Conservation (phyloP, 1,140 invertebrate species). For the Monomorium pharaonis region DNA sequence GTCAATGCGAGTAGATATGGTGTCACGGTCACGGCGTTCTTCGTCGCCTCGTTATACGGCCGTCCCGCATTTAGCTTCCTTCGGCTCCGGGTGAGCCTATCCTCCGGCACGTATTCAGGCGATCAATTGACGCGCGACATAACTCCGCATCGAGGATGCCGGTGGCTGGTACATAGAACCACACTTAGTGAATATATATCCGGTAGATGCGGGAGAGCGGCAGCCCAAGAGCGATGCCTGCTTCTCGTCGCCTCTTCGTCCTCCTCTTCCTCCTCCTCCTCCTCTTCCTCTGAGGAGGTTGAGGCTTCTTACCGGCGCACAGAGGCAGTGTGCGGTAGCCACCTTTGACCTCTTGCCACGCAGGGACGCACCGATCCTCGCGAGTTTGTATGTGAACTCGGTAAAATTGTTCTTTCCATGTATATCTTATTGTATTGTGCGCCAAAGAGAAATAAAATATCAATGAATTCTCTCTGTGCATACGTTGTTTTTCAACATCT, state of each 20-base stretch:
- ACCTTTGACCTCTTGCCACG: conserved; percentile 70
- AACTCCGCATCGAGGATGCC: conserved; percentile 74
- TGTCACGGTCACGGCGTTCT: conserved; percentile 3
- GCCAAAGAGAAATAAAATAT: background rate
- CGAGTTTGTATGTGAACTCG: conserved; percentile 48
- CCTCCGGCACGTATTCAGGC: conserved; percentile 63
- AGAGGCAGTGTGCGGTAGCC: conserved; percentile 65
- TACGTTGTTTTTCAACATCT: too few relatives aligned
- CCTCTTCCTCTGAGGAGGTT: conserved; percentile 44
- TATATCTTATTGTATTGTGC: background rate
- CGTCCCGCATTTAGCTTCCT: conserved; percentile 48
- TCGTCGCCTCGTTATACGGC: conserved; percentile 35
- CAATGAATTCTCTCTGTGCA: background rate
- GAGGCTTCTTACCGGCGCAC: conserved; percentile 64
- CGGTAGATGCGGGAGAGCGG: conserved; percentile 53
- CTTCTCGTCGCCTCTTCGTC: conserved; percentile 60
- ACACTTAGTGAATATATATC: conserved; percentile 81
- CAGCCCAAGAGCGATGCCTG: conserved; percentile 65
- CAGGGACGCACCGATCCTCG: conserved; percentile 67
- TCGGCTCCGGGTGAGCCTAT: conserved; percentile 58
- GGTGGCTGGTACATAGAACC: conserved; percentile 79
- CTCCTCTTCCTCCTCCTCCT: background rate
- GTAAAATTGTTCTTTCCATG: conserved; percentile 46
- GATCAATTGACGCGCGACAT: conserved; percentile 78
- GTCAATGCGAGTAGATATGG: background rate